Conservation (phyloP, 2,797 vertebrate species). For the Hoplostethus atlanticus region DNA sequence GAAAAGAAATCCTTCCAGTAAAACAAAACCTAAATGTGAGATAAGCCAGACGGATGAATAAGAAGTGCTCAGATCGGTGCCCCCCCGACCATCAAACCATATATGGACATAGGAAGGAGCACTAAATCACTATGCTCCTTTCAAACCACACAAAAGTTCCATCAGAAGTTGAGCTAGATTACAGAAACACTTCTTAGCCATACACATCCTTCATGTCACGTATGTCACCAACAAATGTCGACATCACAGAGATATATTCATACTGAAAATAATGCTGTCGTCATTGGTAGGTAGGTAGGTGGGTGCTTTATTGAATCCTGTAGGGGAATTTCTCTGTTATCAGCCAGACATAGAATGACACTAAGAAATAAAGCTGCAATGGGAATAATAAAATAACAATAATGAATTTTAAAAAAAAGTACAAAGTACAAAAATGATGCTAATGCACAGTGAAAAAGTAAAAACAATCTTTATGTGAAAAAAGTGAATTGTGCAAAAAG, state of each 20-base stretch:
- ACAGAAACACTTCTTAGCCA: slow-evolving; percentile 52
- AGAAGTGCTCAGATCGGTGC: background rate
- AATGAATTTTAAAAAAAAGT: no score
- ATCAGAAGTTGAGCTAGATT: slow-evolving; percentile 42
- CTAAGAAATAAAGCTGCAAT: no score
- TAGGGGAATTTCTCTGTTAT: no score
- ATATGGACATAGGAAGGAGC: slow-evolving; percentile 21
- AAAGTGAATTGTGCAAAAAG: no score
- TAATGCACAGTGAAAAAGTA: no score
- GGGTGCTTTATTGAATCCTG: no score
- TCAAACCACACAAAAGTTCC: slow-evolving; percentile 50
- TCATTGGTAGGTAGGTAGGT: background rate
- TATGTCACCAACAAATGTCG: background rate
- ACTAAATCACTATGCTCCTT: slow-evolving; percentile 14
- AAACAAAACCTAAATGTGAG: background rate
- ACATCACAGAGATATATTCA: no score
- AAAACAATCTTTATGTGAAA: no score
- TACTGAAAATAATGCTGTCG: background rate
- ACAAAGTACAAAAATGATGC: no score
- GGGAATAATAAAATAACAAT: no score
- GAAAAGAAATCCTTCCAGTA: no score
- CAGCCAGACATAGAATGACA: no score
- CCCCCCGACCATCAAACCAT: slow-evolving; percentile 1
- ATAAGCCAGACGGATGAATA: slow-evolving; percentile 29
- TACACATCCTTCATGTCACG: slow-evolving; percentile 12